These are phyloP conservation scores for Selenia dentaria DNA, from an alignment of 2,888 invertebrate species.

Conservation along the genomic window DNA sequence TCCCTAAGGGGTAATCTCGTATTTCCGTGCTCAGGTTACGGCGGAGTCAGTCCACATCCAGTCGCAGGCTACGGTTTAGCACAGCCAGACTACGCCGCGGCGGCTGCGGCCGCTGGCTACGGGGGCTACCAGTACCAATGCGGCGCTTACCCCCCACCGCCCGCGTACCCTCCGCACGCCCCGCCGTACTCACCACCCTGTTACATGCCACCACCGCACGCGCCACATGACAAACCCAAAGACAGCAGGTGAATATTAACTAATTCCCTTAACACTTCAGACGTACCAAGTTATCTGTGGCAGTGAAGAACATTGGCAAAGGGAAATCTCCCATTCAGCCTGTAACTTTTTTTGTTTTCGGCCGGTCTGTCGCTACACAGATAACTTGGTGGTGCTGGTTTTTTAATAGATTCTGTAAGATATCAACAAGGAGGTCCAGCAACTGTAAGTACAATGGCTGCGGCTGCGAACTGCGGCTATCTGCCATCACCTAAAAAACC, in stretches of 20 bases:
- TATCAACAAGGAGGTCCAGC: background rate
- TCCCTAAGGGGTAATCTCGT: no score
- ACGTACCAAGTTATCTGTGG: background rate
- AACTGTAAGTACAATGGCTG: constrained; percentile 13
- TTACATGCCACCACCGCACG: constrained; percentile 95
- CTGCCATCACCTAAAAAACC: background rate
- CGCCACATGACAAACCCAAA: constrained; percentile 91
- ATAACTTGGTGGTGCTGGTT: constrained; percentile 2
- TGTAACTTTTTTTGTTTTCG: no score
- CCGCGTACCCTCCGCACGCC: constrained; percentile 87
- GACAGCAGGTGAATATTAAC: constrained; percentile 87
- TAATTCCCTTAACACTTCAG: background rate
- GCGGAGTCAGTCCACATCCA: constrained; percentile 93
- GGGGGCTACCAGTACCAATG: constrained; percentile 84
- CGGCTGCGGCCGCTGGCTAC: constrained; percentile 87
- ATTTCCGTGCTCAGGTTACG: constrained; percentile 92
- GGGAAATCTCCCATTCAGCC: no score
- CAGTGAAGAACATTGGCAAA: no score
- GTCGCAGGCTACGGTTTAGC: constrained; percentile 90
- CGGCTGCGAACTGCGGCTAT: constrained; percentile 11
- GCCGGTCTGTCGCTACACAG: background rate
- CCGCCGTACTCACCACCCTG: constrained; percentile 92
- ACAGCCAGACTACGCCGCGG: constrained; percentile 92
- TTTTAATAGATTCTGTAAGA: constrained; percentile 1
- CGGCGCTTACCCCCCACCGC: constrained; percentile 86